Evolutionary conservation across 92 coral and sea anemone species (phyloP), one percentile per base, ranked within the genome.

Genomic region (Phenganax stokvisi): DNA sequence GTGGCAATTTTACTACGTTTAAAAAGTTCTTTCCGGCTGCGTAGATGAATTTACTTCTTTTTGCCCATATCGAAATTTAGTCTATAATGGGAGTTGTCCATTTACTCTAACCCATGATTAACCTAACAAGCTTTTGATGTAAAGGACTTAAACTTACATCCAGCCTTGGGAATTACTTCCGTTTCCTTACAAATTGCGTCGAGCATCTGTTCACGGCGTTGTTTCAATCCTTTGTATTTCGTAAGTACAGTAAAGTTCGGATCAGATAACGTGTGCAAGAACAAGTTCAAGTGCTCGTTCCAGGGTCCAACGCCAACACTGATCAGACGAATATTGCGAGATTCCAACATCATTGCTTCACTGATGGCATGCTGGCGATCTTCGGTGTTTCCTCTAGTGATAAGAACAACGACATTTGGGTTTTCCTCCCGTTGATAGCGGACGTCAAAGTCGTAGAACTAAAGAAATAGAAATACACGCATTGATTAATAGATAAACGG

Each of bases 381-480:
- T 10, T 54, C 10, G 8, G 83, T 62, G 15, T 10, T 15, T 9
- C 83, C 74, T 64, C 83, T 44, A 0, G 83, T 79, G 53, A 79
- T 79, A 16, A 63, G 74, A 3, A 79, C 74, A 51, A 79, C 55
- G 15, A 79, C 83, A 47, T 79, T 79, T 13, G 73, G 74, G 30
- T 79, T 8, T 51, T 56, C 37, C 51, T 31, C 51, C 13, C 74
- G 72, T 51, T 76, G 65, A 3, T 10, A 0, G 5, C 44, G 1
- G 16, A 69, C 81, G 17, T 57, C 69, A 4, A 76, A 13, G 13
- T 57, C 81, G 70, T 76, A 76, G 56, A 76, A 76, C 81, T 76
- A 28, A 9, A 44, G 51, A 69, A 3, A 65, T 7, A 10, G 51
- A 5, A 37, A 37, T 37, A 37, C 3, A 37, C 47, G 5, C 47